Conservation (phyloP, 2,797 vertebrate genomes). For the Danio jaintianensis region DNA sequence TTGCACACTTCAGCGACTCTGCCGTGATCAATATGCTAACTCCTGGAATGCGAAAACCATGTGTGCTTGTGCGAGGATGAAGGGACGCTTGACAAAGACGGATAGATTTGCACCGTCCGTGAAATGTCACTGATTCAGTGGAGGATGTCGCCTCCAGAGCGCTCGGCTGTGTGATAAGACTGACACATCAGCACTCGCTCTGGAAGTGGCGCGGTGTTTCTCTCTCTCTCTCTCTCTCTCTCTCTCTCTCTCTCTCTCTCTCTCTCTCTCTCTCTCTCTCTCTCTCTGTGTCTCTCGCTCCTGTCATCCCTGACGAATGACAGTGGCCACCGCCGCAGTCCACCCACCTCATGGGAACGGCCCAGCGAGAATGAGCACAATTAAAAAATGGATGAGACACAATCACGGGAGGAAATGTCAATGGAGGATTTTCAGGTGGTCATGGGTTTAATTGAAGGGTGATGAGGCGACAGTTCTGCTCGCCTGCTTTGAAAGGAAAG, state of each 20-base stretch:
- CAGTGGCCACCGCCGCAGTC: conserved; percentile 78
- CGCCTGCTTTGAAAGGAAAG: conserved; percentile 50
- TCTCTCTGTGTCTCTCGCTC: conserved; percentile 67
- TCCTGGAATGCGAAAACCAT: conserved; percentile 80
- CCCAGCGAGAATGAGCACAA: conserved; percentile 80
- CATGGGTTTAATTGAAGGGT: conserved; percentile 72
- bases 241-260: conserved; percentile 67
- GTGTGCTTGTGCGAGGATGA: conserved; percentile 58
- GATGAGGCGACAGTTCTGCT: conserved; percentile 66
- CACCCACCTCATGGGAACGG: conserved; percentile 69
- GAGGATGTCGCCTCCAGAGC: conserved; percentile 85
- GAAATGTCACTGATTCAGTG: conserved; percentile 89
- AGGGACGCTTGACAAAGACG: conserved; percentile 82
- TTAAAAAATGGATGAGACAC: conserved; percentile 85
- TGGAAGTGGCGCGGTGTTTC: conserved; percentile 73
- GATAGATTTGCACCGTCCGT: conserved; percentile 88
- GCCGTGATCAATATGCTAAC: conserved; percentile 87
- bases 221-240: conserved; percentile 67
- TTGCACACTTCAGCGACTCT: conserved; percentile 76
- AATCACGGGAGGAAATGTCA: conserved; percentile 78
- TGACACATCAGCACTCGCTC: conserved; percentile 81
- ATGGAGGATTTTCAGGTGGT: conserved; percentile 79
- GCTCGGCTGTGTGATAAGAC: conserved; percentile 85
- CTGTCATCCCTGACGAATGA: conserved; percentile 85
- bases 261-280: conserved; percentile 67